Base-by-base conservation (phyloP, 2,888 invertebrate species). In the Hetaerina titia region DNA sequence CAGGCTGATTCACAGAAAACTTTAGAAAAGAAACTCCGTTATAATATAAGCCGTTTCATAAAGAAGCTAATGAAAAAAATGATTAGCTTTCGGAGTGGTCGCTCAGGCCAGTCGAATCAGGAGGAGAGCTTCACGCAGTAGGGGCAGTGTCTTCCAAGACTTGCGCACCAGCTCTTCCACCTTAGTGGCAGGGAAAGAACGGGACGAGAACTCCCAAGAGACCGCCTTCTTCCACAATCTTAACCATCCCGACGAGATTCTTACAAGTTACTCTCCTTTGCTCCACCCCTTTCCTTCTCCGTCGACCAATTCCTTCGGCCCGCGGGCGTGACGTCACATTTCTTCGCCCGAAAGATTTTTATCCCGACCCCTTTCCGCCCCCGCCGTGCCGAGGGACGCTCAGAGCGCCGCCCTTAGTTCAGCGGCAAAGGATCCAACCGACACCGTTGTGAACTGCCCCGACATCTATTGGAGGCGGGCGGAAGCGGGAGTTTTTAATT, bases 401-500 rank as follows among this genome's bases (percentile, higher is more conserved):
- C 56, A 0, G 63, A 58, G 90, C 90, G 90, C 90, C 64, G 45
- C 31, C n/a, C 13, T 8, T 9, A 90, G 19, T 4, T 5, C 25
- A 25, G 90, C 90, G 90, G 90, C 64, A 4, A 45, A 25, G 22
- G 22, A 9, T 56, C 56, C 45, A 64, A 92, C 63, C 69, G 56
- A 69, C 31, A 4, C 17, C 56, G 81, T n/a, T 69, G 63, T 90
- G 63, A 64, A 92, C 74, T n/a, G 74, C 45, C 69, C 92, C 69
- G 92, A 92, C 92, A 92, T 92, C 92, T 92, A 56, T 92, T 92
- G 92, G 92, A 19, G 56, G 8, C 19, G 9, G 11, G 56, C 57
- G 45, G 92, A 92, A 92, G 92, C 92, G 92, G 64, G 74, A 92
- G 92, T 92, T 92, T 92, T 92, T 92, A 92, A 92, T 74, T 92